Conservation (phyloP, 2,113 vertebrate genomes). For the Oceanodroma tethys region DNA sequence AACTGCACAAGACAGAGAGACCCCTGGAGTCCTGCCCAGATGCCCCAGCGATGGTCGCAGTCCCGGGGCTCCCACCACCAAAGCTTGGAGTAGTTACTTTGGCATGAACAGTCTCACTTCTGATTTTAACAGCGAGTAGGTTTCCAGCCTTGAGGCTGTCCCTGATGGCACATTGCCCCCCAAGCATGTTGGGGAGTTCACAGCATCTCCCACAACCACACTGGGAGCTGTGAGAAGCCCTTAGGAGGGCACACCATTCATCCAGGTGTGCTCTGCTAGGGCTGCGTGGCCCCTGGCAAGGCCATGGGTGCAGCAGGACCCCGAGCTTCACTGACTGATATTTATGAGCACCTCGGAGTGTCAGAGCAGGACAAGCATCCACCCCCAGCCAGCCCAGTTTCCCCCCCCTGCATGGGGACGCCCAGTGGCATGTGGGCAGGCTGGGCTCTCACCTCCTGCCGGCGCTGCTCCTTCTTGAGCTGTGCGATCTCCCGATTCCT, state of each 20-base stretch:
- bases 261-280: neutral
- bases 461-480: conserved; percentile 93
- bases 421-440: accelerated
- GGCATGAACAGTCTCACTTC: neutral
- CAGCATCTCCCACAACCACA: neutral
- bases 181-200: accelerated
- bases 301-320: neutral
- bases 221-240: neutral
- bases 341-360: neutral
- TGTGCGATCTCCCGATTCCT: conserved; percentile 93
- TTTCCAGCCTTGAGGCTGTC: neutral
- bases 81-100: neutral
- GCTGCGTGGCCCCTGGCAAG: accelerated
- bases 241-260: accelerated
- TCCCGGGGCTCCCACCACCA: neutral
- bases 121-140: neutral
- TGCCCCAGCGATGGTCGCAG: accelerated
- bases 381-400: neutral
- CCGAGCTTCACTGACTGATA: accelerated
- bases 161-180: accelerated
- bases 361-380: neutral
- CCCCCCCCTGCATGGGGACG: accelerated
- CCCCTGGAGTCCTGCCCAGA: neutral
- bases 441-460: conserved; percentile 68
- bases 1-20: conserved; percentile 71